Evolutionary conservation across 2,113 vertebrate species (phyloP).

Genomic region (Natator depressus): DNA sequence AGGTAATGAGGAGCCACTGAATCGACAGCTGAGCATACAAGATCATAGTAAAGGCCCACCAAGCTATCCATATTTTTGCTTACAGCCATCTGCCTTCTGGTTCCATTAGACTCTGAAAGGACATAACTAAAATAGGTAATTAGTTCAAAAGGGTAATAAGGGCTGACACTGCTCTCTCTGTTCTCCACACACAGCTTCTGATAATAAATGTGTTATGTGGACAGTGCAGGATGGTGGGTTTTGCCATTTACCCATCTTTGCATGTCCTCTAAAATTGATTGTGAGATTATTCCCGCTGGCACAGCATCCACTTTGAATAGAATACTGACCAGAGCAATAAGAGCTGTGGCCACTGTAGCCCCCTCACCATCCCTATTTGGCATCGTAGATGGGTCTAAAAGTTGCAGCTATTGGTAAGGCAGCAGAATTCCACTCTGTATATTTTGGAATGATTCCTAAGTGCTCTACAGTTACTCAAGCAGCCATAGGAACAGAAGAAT

Average conservation of each 20-base stretch:
- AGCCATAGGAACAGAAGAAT: neutral
- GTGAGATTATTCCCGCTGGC: neutral
- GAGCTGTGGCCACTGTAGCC: neutral
- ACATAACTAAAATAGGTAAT: neutral
- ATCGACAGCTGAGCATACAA: neutral
- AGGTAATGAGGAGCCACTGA: neutral
- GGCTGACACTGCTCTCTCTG: neutral
- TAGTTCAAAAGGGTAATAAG: neutral
- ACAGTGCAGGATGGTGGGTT: neutral
- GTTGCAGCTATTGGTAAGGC: neutral
- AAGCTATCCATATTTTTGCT: neutral
- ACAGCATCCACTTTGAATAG: neutral
- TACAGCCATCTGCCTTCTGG: neutral
- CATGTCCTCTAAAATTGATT: neutral
- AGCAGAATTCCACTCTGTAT: neutral
- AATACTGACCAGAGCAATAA: neutral
- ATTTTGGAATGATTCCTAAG: neutral
- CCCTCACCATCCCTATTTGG: neutral
- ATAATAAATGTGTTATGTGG: neutral
- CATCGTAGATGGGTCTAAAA: neutral
- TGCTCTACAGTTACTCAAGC: neutral
- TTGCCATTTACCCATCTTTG: neutral
- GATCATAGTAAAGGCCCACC: neutral
- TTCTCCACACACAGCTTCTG: neutral
- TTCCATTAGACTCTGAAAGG: neutral